A percentile compares a stretch with the other conserved stretches of the same genome.
Evolutionary conservation across 2,888 invertebrate species (phyloP).

Genomic region (Entomobrya multifasciata): DNA sequence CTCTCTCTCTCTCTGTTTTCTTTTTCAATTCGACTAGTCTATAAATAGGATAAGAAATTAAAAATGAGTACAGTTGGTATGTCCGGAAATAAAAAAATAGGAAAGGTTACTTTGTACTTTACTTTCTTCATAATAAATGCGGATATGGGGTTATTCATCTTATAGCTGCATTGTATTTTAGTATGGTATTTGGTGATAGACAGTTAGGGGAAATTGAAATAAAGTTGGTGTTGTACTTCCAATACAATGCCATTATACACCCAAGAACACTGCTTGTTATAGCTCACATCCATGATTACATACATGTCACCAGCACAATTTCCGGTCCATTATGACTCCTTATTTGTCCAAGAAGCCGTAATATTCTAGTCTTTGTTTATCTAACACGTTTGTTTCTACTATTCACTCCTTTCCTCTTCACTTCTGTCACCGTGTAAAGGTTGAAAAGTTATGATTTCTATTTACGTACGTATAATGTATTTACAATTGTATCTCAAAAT

Average conservation of each 20-base stretch:
- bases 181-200: background rate
- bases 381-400: slow-evolving; percentile 18
- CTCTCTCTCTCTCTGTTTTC: no score
- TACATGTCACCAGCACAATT: slow-evolving; percentile 72
- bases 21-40: no score
- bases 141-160: background rate
- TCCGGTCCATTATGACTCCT: slow-evolving; percentile 67
- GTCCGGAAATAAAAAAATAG: slow-evolving; percentile 29
- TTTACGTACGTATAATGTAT: no score
- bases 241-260: background rate
- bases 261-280: slow-evolving; percentile 15
- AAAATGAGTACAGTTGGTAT: background rate
- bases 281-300: slow-evolving; percentile 40
- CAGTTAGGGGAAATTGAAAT: slow-evolving; percentile 67
- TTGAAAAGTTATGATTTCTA: no score
- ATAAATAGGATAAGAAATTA: background rate
- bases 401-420: background rate
- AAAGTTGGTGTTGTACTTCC: slow-evolving; percentile 31
- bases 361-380: slow-evolving; percentile 45
- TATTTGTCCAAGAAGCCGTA: slow-evolving; percentile 71
- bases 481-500: no score
- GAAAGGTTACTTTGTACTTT: background rate
- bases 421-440: background rate
- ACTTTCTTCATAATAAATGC: background rate
- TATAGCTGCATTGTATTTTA: background rate